Evolutionary conservation across 2,113 vertebrate species (phyloP).

Genomic region (Bubo blakistoni): DNA sequence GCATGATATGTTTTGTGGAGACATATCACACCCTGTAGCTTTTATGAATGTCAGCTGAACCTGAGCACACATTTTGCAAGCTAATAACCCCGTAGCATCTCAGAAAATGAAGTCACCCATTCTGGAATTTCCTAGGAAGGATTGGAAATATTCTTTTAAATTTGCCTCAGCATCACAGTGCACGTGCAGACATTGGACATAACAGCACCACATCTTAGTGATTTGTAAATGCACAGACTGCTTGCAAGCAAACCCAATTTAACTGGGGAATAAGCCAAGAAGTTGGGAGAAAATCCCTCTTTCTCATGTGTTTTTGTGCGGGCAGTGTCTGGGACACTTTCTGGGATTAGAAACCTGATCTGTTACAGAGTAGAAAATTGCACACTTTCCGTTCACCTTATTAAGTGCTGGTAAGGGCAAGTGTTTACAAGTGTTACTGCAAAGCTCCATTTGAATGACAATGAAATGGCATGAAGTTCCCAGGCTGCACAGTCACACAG

Average conservation of each 20-base stretch:
- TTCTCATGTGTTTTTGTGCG: background rate
- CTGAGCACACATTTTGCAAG: background rate
- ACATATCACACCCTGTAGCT: background rate
- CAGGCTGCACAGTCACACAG: background rate
- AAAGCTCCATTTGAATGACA: background rate
- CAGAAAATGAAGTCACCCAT: background rate
- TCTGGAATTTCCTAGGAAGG: background rate
- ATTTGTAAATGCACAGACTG: background rate
- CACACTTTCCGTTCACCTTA: background rate
- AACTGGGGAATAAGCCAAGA: background rate
- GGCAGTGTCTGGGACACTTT: background rate
- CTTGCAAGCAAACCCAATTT: background rate
- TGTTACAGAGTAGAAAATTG: background rate
- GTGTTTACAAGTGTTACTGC: background rate
- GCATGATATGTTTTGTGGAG: rapidly evolving
- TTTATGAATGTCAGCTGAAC: background rate
- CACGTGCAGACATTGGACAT: rapidly evolving
- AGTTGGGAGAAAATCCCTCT: background rate
- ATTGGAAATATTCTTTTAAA: background rate
- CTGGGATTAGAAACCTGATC: background rate
- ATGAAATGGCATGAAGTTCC: background rate
- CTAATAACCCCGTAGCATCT: background rate
- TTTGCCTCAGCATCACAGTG: background rate
- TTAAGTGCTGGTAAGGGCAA: background rate
- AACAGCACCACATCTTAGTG: background rate